Base-by-base conservation (phyloP, 2,797 vertebrate species). In the Notamacropus eugenii region DNA sequence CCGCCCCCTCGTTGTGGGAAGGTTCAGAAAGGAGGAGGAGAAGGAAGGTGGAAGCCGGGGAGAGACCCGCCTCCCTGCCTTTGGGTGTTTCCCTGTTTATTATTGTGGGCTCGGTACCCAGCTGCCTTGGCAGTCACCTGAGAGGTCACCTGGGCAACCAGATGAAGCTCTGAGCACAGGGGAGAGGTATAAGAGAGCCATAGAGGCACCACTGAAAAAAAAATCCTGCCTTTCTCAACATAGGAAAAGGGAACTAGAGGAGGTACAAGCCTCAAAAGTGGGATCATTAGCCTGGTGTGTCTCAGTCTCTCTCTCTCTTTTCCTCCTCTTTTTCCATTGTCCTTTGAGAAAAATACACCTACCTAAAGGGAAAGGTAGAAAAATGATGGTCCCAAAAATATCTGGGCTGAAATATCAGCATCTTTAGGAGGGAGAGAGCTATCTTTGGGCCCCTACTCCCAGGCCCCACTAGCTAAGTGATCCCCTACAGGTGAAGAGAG, bases 111-210 rank as follows among this genome's bases (percentile, higher is more conserved):
- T 91, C 93, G 40, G 3, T 95, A 98, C 97, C 96, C 97, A 98
- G 97, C 98, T 98, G 98, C 96, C 97, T 98, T 91, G 27, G 97
- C 97, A 97, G 97, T 98, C 98, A 98, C 98, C 98, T 97, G 99
- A 98, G 98, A 98, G 97, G 97, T 98, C 98, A 98, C 99, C 98
- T 98, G 98, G 97, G 99, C 98, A 99, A 99, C 99, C 96, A 96
- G 95, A 94, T 97, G 98, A 97, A 98, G 97, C 90, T 93, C 95
- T 96, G 90, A 90, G 97, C 97, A 96, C 95, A 94, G 56, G 96
- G 92, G 94, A 97, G 92, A 6, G 94, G 0, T 13, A 90, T 28
- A 46, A 87, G 74, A 50, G 74, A 96, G 56, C 34, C 93, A 94
- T 1, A 0, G 92, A 95, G 95, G 87, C 31, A 54, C 92, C 40